Evolutionary conservation across 1,140 invertebrate species (phyloP).

Genomic region (Mesaphorura yosii): DNA sequence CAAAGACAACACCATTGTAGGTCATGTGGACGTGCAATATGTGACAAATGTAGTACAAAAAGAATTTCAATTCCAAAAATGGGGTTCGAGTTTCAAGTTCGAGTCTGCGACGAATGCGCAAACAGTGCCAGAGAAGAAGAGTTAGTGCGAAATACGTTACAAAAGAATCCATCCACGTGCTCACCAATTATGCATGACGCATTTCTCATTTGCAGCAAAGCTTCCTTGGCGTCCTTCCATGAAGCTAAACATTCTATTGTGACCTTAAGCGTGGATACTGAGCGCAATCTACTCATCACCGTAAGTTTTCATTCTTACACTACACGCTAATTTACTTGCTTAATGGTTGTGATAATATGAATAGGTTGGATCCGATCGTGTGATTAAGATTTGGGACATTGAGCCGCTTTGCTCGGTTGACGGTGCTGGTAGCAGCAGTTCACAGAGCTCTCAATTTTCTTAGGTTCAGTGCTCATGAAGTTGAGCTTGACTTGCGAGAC

Average conservation of each 20-base stretch:
- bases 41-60: constrained; percentile 79
- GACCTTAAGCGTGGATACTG: constrained; percentile 76
- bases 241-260: constrained; percentile 86
- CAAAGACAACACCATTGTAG: constrained; percentile 79
- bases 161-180: too few species aligned
- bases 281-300: constrained; percentile 66
- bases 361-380: constrained; percentile 83
- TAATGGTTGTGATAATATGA: too few species aligned
- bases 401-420: constrained; percentile 32
- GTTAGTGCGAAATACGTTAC: constrained; percentile 41
- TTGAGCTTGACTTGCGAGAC: too few species aligned
- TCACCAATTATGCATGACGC: too few species aligned
- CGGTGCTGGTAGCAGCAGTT: too few species aligned
- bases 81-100: constrained; percentile 95
- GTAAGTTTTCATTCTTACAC: not conserved
- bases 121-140: constrained; percentile 69
- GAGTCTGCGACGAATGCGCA: constrained; percentile 87
- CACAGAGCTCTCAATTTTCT: too few species aligned
- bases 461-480: too few species aligned
- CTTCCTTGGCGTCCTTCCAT: constrained; percentile 83
- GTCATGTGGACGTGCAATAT: constrained; percentile 82
- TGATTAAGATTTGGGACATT: constrained; percentile 82
- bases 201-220: constrained; percentile 50
- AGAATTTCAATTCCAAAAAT: constrained; percentile 80
- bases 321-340: too few species aligned